These are phyloP conservation scores for Lonchura striata DNA, from an alignment of 2,113 vertebrate species.

Conservation along the genomic window DNA sequence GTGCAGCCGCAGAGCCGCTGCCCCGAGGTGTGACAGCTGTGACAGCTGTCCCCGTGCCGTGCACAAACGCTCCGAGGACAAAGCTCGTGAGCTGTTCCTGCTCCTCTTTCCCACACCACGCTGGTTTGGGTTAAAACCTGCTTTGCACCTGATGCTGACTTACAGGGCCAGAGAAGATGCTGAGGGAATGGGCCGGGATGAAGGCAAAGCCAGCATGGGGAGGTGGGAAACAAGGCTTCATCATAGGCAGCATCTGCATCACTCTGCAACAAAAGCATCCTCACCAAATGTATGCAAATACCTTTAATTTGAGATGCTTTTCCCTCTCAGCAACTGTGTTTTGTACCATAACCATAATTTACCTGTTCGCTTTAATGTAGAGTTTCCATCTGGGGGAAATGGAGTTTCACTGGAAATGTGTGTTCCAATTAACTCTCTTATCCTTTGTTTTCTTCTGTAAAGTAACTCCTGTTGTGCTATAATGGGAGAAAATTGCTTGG, in stretches of 20 bases:
- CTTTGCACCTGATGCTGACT: fast-evolving
- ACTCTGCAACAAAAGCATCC: neutral
- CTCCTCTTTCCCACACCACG: fast-evolving
- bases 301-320: neutral
- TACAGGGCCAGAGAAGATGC: neutral
- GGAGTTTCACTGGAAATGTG: neutral
- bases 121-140: neutral
- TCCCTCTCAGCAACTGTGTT: neutral
- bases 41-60: fast-evolving
- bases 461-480: neutral
- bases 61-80: neutral
- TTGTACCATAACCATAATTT: neutral
- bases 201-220: neutral
- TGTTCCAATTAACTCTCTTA: neutral
- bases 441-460: neutral
- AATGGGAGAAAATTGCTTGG: neutral
- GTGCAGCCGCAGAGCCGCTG: neutral
- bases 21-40: fast-evolving
- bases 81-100: neutral
- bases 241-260: neutral
- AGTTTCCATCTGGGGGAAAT: neutral
- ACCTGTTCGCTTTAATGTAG: neutral
- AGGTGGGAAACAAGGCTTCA: neutral
- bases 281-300: neutral
- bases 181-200: neutral